A percentile compares a stretch with the other conserved stretches of the same genome.
These are phyloP conservation scores for Ariopsis seemanni DNA, from an alignment of 2,113 vertebrate species.

Conservation along the genomic window DNA sequence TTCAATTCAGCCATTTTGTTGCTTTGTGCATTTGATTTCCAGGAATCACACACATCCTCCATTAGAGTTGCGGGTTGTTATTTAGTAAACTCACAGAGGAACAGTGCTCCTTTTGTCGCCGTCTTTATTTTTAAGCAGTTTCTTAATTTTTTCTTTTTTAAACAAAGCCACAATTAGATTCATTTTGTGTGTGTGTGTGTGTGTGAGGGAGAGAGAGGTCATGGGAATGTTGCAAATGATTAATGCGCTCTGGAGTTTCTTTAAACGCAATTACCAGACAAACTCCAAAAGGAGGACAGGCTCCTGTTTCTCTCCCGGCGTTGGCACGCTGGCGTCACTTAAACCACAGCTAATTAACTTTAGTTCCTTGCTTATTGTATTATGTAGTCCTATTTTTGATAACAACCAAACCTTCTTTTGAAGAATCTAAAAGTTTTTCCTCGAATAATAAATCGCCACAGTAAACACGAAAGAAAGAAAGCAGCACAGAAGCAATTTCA, in stretches of 20 bases:
- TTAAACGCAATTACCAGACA: neutral
- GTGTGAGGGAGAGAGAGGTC: neutral
- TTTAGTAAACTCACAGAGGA: slow-evolving; percentile 6
- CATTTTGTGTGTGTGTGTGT: neutral
- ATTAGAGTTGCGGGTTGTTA: neutral
- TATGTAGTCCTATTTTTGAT: neutral
- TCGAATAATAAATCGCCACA: neutral
- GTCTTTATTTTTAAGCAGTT: slow-evolving; percentile 44
- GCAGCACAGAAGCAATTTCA: neutral
- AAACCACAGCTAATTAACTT: neutral
- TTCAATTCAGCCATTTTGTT: neutral
- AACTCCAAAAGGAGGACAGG: neutral
- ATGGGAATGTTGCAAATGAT: neutral
- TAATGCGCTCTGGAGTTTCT: neutral
- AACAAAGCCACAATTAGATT: slow-evolving; percentile 51
- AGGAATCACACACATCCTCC: neutral
- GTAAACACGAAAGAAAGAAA: neutral
- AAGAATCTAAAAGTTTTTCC: neutral
- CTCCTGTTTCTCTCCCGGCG: neutral
- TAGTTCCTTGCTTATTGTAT: neutral
- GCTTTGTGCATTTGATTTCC: slow-evolving; percentile 23
- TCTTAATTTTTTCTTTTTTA: neutral
- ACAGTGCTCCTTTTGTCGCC: slow-evolving; percentile 47
- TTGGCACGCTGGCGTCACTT: neutral
- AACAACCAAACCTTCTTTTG: neutral